A percentile compares a stretch with the other conserved stretches of the same genome.
These are phyloP conservation scores for Daktulosphaira vitifoliae DNA, from an alignment of 1,140 invertebrate species.

Conservation along the genomic window DNA sequence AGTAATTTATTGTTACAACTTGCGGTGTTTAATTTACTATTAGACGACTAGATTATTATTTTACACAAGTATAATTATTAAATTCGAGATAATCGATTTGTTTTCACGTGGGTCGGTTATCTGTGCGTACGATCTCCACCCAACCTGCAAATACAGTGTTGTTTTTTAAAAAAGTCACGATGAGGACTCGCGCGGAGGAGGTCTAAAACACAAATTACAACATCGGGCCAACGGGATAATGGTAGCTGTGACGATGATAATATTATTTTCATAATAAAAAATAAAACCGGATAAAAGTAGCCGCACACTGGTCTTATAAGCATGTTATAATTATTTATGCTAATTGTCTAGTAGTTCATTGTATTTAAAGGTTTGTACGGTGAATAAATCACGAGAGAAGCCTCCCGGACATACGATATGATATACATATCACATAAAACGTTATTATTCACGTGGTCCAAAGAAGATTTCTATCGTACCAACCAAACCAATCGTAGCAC, in stretches of 20 bases:
- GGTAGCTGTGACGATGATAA: too few species aligned
- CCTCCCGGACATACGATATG: not conserved
- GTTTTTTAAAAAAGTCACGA: not conserved
- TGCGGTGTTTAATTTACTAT: too few species aligned
- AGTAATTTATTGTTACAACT: too few species aligned
- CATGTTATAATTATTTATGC: conserved; percentile 29
- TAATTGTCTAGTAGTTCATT: conserved; percentile 26
- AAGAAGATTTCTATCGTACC: too few species aligned
- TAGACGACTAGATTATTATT: too few species aligned
- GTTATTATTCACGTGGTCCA: too few species aligned
- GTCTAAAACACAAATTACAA: not conserved
- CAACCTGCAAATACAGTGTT: too few species aligned
- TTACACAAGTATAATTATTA: too few species aligned
- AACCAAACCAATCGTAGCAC: too few species aligned
- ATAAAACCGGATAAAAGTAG: conserved; percentile 32
- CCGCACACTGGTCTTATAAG: conserved; percentile 1
- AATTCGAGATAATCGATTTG: not conserved
- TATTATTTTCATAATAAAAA: not conserved
- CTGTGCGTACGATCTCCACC: too few species aligned
- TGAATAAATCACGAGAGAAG: conserved; percentile 8
- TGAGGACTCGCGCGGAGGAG: not conserved
- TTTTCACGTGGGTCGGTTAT: not conserved
- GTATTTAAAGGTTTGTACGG: not conserved
- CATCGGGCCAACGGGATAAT: not conserved
- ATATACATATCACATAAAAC: not conserved